Evolutionary conservation across 2,797 vertebrate genomes (phyloP).

Genomic region (Enteromius trimaculatus): DNA sequence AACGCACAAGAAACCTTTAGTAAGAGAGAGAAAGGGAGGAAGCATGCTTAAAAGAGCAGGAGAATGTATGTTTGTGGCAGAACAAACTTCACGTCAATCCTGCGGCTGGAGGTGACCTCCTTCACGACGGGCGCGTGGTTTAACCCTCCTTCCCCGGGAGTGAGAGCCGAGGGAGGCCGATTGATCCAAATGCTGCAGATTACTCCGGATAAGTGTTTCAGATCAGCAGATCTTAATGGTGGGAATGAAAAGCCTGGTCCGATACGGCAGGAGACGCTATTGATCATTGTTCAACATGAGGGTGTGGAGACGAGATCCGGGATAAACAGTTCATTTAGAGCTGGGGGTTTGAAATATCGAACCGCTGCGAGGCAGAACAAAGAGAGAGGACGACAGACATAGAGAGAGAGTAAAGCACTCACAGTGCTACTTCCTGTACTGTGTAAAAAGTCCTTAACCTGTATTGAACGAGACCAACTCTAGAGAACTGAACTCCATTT

Average conservation of each 20-base stretch:
- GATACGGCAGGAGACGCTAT: constrained; percentile 52
- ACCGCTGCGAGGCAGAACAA: constrained; percentile 23
- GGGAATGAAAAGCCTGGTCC: constrained; percentile 48
- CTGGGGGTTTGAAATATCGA: constrained; percentile 51
- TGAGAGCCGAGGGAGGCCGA: constrained; percentile 39
- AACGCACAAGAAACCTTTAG: not conserved
- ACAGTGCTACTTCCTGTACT: constrained; percentile 44
- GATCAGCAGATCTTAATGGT: constrained; percentile 51
- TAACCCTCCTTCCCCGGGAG: constrained; percentile 6
- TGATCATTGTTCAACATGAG: constrained; percentile 47
- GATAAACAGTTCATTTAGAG: constrained; percentile 61
- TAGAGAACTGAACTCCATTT: constrained; percentile 22
- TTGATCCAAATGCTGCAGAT: constrained; percentile 59
- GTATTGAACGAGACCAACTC: constrained; percentile 65
- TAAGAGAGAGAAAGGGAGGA: constrained; percentile 1
- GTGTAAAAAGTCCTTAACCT: constrained; percentile 59
- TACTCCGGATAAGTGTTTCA: constrained; percentile 64
- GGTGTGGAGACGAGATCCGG: constrained; percentile 47
- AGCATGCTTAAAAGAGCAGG: constrained; percentile 16
- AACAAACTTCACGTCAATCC: constrained; percentile 39
- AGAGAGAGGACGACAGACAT: not conserved
- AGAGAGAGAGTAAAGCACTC: constrained; percentile 24
- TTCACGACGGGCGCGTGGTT: constrained; percentile 9
- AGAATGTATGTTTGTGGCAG: not conserved
- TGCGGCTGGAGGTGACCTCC: constrained; percentile 41